Base-by-base conservation (phyloP, 92 coral and sea anemone genomes). In the Zoanthus sansibaricus region DNA sequence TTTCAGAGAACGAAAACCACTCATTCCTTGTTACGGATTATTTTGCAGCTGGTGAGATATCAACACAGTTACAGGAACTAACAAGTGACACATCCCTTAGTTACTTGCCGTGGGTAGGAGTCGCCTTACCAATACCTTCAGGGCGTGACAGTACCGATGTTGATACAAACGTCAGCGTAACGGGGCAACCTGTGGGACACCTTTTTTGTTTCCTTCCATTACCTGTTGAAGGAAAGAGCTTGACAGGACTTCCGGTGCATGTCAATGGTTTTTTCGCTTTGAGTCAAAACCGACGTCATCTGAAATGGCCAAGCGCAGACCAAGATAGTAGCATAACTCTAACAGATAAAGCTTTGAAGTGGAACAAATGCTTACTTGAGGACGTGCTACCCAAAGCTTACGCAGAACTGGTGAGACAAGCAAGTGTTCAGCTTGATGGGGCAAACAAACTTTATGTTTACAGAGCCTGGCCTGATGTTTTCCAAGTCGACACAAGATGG, bases 231-330 rank as follows among this genome's bases (percentile, higher is more conserved):
- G 83, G 31, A 66, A 94, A 59, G 56, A 94, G 97, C 85, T 78
- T 92, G 83, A 94, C 97, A 7, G 97, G 97, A 25, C 92, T 94
- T 71, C 97, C 97, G 15, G 93, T 94, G 18, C 97, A 94, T 75
- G 92, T 94, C 25, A 94, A 94, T 71, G 97, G 97, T 9, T 94
- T 92, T 75, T 94, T 94, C 72, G 97, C 97, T 42, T 69, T 94
- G 70, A 92, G 97, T 71, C 97, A 92, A 70, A 94, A 94, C 84
- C 94, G 97, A 52, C 97, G 94, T 56, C 87, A 93, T 52, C 82
- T 93, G 78, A 93, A 94, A 82, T 93, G 92, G 88, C 96, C 93
- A 5, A 83, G 90, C 62, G 92, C 94, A 10, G 94, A 92, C 51
- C 97, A 91, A 76, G 91, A 92, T 14, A 83, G 79, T 3, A 78